Evolutionary conservation across 2,797 vertebrate genomes (phyloP).

Genomic region (Tenualosa thibaudeaui): DNA sequence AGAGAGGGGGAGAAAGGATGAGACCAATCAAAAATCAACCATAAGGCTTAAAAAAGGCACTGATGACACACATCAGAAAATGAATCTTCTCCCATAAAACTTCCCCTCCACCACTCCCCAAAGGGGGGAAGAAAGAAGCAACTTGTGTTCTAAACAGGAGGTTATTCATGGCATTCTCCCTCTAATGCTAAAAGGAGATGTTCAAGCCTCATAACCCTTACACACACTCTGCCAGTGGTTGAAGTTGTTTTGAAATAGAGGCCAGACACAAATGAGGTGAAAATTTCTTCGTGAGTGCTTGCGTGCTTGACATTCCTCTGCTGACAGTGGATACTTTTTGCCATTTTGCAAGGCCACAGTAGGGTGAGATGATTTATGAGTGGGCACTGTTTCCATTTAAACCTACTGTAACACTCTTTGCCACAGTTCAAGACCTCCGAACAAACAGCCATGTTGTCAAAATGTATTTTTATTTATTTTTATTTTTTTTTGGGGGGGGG

Average conservation of each 20-base stretch:
- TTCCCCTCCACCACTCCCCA: conserved; percentile 18
- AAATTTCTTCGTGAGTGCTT: conserved; percentile 54
- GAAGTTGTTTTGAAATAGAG: conserved; percentile 44
- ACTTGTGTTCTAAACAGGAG: conserved; percentile 45
- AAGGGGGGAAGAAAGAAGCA: conserved; percentile 36
- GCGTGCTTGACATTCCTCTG: conserved; percentile 73
- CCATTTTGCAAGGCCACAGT: conserved; percentile 67
- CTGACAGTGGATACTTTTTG: conserved; percentile 77
- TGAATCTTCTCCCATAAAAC: conserved; percentile 24
- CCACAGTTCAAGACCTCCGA: not conserved
- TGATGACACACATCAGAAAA: conserved; percentile 32
- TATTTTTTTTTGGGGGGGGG: not conserved
- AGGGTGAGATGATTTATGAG: conserved; percentile 35
- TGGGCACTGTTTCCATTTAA: not conserved
- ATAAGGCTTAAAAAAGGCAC: conserved; percentile 44
- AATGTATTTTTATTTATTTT: not conserved
- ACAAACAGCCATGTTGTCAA: not conserved
- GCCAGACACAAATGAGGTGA: conserved; percentile 48
- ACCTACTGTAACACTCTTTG: not conserved
- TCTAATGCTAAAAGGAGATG: conserved; percentile 40
- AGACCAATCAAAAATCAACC: conserved; percentile 49
- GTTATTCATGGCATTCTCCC: conserved; percentile 48
- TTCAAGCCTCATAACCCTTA: conserved; percentile 35
- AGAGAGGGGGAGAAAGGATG: not conserved
- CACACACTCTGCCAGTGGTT: conserved; percentile 43